phyloP scores from a whole-genome alignment of 2,888 invertebrate species.

The Ophion slaviceki region DNA sequence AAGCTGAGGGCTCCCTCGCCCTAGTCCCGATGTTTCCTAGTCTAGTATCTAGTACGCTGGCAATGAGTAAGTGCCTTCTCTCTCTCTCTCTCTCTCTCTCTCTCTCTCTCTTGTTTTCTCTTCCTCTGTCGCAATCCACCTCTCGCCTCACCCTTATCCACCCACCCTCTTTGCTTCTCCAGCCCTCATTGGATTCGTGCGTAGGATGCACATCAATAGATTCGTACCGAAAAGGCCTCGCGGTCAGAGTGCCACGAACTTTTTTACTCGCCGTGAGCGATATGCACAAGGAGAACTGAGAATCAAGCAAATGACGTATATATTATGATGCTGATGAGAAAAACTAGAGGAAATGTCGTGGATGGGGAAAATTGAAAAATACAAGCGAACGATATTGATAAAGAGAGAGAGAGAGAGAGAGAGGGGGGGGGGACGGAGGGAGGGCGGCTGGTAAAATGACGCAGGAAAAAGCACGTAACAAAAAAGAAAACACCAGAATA shows the following conservation, averaged over 20 bases:
- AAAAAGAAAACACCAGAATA: neutral
- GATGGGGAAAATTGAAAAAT: neutral
- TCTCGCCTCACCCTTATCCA: neutral
- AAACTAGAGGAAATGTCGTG: conserved; percentile 1
- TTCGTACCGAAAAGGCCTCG: neutral
- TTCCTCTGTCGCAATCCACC: neutral
- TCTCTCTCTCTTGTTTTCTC: neutral
- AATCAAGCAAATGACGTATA: neutral
- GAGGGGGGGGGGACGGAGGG: neutral
- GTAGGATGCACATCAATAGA: neutral
- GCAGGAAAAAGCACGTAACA: neutral
- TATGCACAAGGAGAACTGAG: conserved; percentile 3
- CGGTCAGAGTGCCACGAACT: neutral
- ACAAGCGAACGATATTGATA: conserved; percentile 6
- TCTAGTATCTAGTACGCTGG: conserved; percentile 9
- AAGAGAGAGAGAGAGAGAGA: neutral
- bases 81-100: conserved; percentile 1
- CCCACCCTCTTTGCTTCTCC: neutral
- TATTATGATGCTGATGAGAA: conserved; percentile 21
- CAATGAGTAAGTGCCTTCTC: conserved; percentile 30
- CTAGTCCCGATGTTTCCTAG: conserved; percentile 37
- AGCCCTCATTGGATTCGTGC: neutral
- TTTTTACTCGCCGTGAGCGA: conserved; percentile 2
- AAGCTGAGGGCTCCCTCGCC: conserved; percentile 50
- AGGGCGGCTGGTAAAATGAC: neutral